Evolutionary conservation across 2,888 invertebrate species (phyloP), one percentile per base, ranked within the genome.

Genomic region (Noctua janthina): DNA sequence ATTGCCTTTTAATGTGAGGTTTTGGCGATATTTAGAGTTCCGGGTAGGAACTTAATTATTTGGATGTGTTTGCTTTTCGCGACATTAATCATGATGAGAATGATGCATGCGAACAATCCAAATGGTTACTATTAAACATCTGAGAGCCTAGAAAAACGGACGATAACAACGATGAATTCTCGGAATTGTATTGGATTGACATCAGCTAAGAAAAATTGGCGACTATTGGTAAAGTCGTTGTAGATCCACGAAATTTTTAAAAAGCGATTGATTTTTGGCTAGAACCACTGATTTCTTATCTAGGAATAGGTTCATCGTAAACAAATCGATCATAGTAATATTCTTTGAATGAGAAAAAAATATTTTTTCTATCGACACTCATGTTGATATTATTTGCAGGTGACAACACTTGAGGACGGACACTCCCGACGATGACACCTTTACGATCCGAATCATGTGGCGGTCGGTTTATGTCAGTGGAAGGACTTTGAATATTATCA

Each of bases 1-100:
- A 89, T 83, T 76, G 70, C 73, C 84, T 79, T 79, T 81, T 81
- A 86, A 83, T 69, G 78, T 72, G 74, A 73, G 69, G 62, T 80
- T 85, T 72, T 29, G 46, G 74, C 11, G 56, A 59, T n/a, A 76
- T 84, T 71, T 76, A 77, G 51, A 66, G n/a, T 35, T 74, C 54
- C n/a, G 46, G 11, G 46, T 11, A 35, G 49, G 17, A 51, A 17
- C 39, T 54, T 71, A 71, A 54, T 39, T 54, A 54, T 54, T 54
- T n/a, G 39, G 43, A 73, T 59, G 20, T 43, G 23, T 46, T 76
- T 77, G 23, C 10, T 11, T 59, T 76, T 35, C 1, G 20, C 10
- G 35, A 29, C 29, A 46, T 46, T 46, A 10, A 46, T 46, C 46
- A 46, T 8, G 43, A 43, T 8, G 43, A 43, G 43, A 8, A 43